Evolutionary conservation across 30 jellyfish, hydroid and myxozoan genomes (phyloP).

Genomic region (Turritopsis dohrnii): DNA sequence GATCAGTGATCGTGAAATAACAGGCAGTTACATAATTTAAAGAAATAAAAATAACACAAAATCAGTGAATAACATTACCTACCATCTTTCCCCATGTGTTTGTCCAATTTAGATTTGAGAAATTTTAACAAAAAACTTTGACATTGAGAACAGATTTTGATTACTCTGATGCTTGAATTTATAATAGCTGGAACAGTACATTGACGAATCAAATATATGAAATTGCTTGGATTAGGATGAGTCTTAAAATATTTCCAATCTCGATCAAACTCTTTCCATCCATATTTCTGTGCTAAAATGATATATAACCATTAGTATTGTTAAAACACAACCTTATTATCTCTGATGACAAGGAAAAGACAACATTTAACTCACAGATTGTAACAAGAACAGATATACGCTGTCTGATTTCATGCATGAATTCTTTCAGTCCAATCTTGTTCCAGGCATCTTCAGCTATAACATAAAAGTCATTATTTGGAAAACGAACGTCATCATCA

Average conservation of each 20-base stretch:
- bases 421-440: background rate
- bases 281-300: background rate
- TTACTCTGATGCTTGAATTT: background rate
- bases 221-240: background rate
- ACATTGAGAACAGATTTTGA: background rate
- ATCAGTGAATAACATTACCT: background rate
- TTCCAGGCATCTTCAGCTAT: background rate
- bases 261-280: background rate
- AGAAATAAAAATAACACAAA: background rate
- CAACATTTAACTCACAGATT: background rate
- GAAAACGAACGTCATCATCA: background rate
- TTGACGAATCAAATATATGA: conserved; percentile 8
- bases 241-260: conserved; percentile 14
- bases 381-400: background rate
- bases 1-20: background rate
- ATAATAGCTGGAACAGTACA: background rate
- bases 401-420: background rate
- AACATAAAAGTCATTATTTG: background rate
- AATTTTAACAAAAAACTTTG: conserved; percentile 2
- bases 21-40: background rate
- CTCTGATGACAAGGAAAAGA: too few species aligned
- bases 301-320: too few species aligned
- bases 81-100: conserved; percentile 3
- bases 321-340: background rate
- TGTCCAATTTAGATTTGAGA: conserved; percentile 10